Base-by-base conservation (phyloP, 2,113 vertebrate species). In the Ceyx cyanopectus region DNA sequence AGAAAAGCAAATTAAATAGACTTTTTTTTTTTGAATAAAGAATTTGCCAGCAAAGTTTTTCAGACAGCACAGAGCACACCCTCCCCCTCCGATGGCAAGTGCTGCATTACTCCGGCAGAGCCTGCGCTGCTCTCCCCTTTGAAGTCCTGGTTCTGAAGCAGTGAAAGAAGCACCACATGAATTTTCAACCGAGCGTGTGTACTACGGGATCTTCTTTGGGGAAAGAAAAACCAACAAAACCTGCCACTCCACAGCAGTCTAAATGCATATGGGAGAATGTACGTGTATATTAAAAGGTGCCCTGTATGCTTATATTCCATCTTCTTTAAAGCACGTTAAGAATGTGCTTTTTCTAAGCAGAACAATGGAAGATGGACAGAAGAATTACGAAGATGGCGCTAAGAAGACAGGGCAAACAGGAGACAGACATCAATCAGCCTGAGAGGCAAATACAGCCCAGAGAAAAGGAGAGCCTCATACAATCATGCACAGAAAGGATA, bases 351-450 rank as follows among this genome's bases (percentile, higher is more conserved):
- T 86, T 84, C 92, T 91, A 81, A 93, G 80, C 85, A 87, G 95
- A 93, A 96, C 93, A 96, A 96, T 96, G 91, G n/a, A 89, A 93
- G 95, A 95, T 11, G 79, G 96, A 67, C 89, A 93, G 95, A 96
- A 96, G 95, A 96, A 96, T 95, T 95, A 93, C 16, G 3, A 75
- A 2, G 0, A 85, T 62, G 84, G 70, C 0, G 1, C 77, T 76
- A 83, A 95, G 94, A 96, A 95, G 84, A 91, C 81, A 94, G 91
- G 89, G 94, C 87, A 93, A 92, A 92, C 1, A 91, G 91, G 63
- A 96, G 96, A 95, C 93, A 93, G 87, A 96, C 96, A 96, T 96
- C 96, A 96, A 94, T 96, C 95, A 94, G 91, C 46, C 65, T 57
- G 82, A 85, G 94, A 96, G 48, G 94, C 85, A 96, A 94, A 96